Evolutionary conservation across 2,888 invertebrate genomes (phyloP).

Genomic region (Alloscopus bannaensis): DNA sequence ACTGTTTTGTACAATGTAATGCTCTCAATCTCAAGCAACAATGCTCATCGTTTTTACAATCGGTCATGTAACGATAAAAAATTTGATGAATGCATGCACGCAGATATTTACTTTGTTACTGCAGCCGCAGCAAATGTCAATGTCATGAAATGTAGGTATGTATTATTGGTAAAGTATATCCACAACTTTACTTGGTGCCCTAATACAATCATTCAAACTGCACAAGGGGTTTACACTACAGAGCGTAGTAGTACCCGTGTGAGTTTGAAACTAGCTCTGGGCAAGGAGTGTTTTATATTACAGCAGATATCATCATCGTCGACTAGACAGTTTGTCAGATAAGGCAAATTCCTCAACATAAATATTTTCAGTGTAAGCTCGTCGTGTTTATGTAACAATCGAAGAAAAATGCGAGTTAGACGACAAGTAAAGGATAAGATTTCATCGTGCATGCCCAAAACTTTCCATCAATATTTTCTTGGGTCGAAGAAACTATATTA

Average conservation of each 20-base stretch:
- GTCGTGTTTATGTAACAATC: too few relatives aligned
- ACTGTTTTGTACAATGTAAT: not conserved
- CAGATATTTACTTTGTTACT: conserved; percentile 19
- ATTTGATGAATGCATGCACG: conserved; percentile 50
- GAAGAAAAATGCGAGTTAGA: too few relatives aligned
- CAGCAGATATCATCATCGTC: not conserved
- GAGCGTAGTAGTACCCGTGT: too few relatives aligned
- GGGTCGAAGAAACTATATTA: too few relatives aligned
- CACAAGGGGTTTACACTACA: conserved; percentile 23
- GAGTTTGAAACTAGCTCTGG: too few relatives aligned
- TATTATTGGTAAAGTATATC: too few relatives aligned
- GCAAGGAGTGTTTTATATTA: not conserved
- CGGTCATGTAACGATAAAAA: conserved; percentile 1
- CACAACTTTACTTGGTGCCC: conserved; percentile 5
- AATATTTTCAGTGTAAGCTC: conserved; percentile 9
- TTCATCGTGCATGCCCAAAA: too few relatives aligned
- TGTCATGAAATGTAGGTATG: conserved; percentile 17
- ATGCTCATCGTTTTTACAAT: conserved; percentile 52
- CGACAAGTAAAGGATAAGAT: too few relatives aligned
- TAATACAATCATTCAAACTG: conserved; percentile 30
- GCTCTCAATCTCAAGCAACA: conserved; percentile 31
- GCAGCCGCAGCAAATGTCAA: too few relatives aligned
- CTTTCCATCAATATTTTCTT: too few relatives aligned
- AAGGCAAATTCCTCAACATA: not conserved
- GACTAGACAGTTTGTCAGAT: conserved; percentile 12